Conservation (phyloP, 2,888 invertebrate genomes). For the Eupithecia insigniata region DNA sequence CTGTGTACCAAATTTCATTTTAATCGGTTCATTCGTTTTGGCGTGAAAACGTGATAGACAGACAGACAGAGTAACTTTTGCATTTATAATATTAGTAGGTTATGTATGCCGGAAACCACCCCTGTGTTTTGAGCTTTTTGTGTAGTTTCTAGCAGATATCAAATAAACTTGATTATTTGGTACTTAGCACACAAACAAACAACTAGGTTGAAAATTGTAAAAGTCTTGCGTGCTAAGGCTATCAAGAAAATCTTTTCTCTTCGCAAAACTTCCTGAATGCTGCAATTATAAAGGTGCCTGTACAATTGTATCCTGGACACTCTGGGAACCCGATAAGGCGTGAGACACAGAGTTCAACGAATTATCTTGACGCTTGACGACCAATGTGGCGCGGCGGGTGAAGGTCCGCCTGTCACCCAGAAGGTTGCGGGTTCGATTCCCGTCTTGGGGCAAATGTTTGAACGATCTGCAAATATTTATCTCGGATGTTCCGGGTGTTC, state of each 20-base stretch:
- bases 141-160: neutral
- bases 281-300: slow-evolving; percentile 44
- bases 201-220: neutral
- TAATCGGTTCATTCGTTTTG: too few relatives aligned
- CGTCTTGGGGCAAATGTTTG: too few relatives aligned
- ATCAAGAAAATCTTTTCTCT: slow-evolving; percentile 20
- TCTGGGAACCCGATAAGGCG: slow-evolving; percentile 54
- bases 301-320: slow-evolving; percentile 45
- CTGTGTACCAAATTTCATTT: too few relatives aligned
- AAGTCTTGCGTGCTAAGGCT: slow-evolving; percentile 12
- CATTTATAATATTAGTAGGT: too few relatives aligned
- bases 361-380: too few relatives aligned
- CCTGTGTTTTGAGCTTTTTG: neutral
- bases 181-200: neutral
- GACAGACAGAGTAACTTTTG: too few relatives aligned
- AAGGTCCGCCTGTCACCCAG: too few relatives aligned
- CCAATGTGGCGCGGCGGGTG: too few relatives aligned
- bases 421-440: too few relatives aligned
- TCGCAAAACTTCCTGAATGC: slow-evolving; percentile 37
- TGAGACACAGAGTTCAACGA: slow-evolving; percentile 47
- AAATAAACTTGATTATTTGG: neutral
- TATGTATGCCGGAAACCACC: neutral
- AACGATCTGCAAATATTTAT: too few relatives aligned
- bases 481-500: too few relatives aligned
- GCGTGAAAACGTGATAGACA: too few relatives aligned